These are phyloP conservation scores for Monopterus albus DNA, from an alignment of 2,113 vertebrate species.

Conservation along the genomic window DNA sequence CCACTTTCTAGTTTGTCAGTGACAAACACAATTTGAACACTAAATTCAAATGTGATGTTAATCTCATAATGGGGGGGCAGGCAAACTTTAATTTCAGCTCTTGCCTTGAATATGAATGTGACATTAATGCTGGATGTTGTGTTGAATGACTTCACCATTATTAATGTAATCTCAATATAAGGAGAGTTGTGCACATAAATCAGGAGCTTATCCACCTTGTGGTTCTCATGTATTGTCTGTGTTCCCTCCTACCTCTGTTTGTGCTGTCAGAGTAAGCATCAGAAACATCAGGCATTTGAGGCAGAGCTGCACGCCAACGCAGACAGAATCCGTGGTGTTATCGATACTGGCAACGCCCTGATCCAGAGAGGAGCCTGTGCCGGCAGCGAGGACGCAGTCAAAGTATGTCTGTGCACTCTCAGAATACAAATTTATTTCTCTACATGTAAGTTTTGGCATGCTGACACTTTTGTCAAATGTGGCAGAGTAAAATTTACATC, in stretches of 20 bases:
- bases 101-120: constrained; percentile 29
- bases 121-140: not conserved
- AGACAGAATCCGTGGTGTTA: constrained; percentile 94
- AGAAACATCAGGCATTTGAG: constrained; percentile 99
- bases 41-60: not conserved
- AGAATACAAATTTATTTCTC: too few relatives aligned
- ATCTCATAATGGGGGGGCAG: not conserved
- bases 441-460: too few relatives aligned
- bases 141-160: not conserved
- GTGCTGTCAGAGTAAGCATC: constrained; percentile 92
- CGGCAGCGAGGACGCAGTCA: constrained; percentile 96
- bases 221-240: constrained; percentile 6
- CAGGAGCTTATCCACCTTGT: not conserved
- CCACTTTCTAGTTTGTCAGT: constrained; percentile 6
- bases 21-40: not conserved
- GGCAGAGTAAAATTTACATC: too few relatives aligned
- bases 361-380: constrained; percentile 96
- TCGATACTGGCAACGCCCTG: constrained; percentile 94
- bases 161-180: not conserved
- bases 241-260: not conserved
- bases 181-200: not conserved
- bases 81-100: too few relatives aligned
- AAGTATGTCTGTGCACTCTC: constrained; percentile 86
- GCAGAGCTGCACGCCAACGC: constrained; percentile 97
- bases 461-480: too few relatives aligned